Evolutionary conservation across 2,888 invertebrate genomes (phyloP), one percentile per base, ranked within the genome.

Genomic region (Pterobdella sp.): DNA sequence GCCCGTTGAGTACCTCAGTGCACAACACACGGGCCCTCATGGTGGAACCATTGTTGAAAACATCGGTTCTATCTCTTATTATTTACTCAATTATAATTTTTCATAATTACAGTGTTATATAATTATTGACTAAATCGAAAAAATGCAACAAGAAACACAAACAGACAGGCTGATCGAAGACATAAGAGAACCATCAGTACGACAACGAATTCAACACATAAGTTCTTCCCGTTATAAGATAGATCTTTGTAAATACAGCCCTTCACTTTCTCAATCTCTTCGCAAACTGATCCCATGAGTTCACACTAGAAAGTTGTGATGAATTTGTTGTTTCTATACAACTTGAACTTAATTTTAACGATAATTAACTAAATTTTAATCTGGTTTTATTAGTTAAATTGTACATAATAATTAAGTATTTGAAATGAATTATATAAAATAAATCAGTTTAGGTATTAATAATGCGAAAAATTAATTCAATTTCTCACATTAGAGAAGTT

Each of bases 271-370:
- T 1, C 74, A 67, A 26, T 76, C 77, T 0, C 76, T 77, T 72
- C 72, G 77, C 49, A 76, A 77, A 72, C 73, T 77, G 1, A 76
- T 72, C 35, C 70, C 3, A 74, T 32, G 75, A 77, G 29, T 77
- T 49, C 36, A 18, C 31, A 60, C 26, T 60, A 7, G 1, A 1
- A 31, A 22, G 18, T 31, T 60, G 60, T 49, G 22, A 14, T 49
- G 14, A 49, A 14, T 49, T 49, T n/a, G n/a, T n/a, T n/a, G n/a
- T n/a, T n/a, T n/a, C n/a, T n/a, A n/a, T n/a, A n/a, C n/a, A n/a
- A n/a, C n/a, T n/a, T n/a, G n/a, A n/a, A n/a, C n/a, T n/a, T n/a
- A n/a, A n/a, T n/a, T n/a, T n/a, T n/a, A n/a, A n/a, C n/a, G n/a
- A n/a, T n/a, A n/a, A n/a, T n/a, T n/a, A n/a, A n/a, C n/a, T n/a